Evolutionary conservation across 1,140 invertebrate genomes (phyloP), one percentile per base, ranked within the genome.

Genomic region (Nasonia longicornis): DNA sequence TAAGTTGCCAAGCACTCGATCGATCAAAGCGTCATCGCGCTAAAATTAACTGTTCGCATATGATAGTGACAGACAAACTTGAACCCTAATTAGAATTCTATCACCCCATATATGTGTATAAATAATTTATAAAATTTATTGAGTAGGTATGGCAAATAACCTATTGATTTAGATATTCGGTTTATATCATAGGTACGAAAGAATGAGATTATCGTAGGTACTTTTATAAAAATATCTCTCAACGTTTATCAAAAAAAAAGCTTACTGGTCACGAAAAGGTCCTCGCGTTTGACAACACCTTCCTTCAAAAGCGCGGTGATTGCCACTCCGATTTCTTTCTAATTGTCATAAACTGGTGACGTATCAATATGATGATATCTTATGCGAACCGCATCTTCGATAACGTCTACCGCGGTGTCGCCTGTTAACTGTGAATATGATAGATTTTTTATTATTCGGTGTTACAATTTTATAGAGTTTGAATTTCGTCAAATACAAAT

Each of bases 311-410:
- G 94, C n/a, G 94, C 93, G 52, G 93, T 91, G 6, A 98, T 91
- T 0, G 93, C 97, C 79, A 90, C 90, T 1, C 97, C 97, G 35
- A 98, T 93, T 91, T 97, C 96, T 66, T 92, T 91, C 88, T 98
- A 97, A 90, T 98, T 98, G 69, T 91, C 87, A 85, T 96, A 95
- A 8, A 91, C 87, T 52, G 91, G 90, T 20, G 95, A 95, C 29
- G 94, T 94, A 86, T 95, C 95, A 76, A 96, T 93, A 83, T 94
- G 93, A 16, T 94, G 91, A 85, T 96, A 96, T 2, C 95, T 95
- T 22, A 91, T 86, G 67, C 94, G 92, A 76, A 96, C 93, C 0
- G 92, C 95, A 83, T 91, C 90, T 85, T 94, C 93, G 0, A 95
- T 93, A 22, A 93, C 93, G 82, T 93, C 90, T 67, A 92, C 88